Base-by-base conservation (phyloP, 2,888 invertebrate species). In the Archips xylosteana region DNA sequence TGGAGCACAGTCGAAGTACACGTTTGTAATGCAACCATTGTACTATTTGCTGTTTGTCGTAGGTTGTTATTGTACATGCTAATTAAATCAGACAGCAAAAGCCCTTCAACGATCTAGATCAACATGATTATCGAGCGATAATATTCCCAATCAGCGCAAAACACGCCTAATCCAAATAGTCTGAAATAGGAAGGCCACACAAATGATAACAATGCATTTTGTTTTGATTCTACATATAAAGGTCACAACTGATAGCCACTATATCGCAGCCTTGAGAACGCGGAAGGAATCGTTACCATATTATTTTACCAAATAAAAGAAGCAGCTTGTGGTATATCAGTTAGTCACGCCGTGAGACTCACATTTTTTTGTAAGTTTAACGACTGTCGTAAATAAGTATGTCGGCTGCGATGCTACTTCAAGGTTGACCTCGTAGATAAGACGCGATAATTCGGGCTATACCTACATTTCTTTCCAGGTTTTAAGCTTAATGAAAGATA, bases 391-490 rank as follows among this genome's bases (percentile, higher is more conserved):
- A 91, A 92, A 91, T 87, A 92, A 88, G 87, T 87, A 92, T 87
- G 87, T 84, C 90, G 84, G 78, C 84, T 83, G 81, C 85, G 84
- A 88, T 86, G 87, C 86, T 88, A 85, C 89, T 87, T 86, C 92
- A 94, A 94, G 94, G 94, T 85, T 92, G 89, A 87, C 92, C 91
- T 92, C 88, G 88, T 80, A 90, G 94, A 94, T 94, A 94, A 92
- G 85, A 78, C 79, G 81, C 80, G 92, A 93, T 92, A 91, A 92
- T 92, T 93, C 90, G 86, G 90, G 86, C 83, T 88, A 87, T 87
- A 83, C 83, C 80, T 71, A 64, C 75, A 85, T 84, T 84, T 81
- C 80, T 76, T 79, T 79, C 80, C 80, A 83, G 82, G 82, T 81
- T 73, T 76, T 77, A 71, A 76, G 84, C 23, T 57, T 57, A 32